Conservation (phyloP, 1,140 invertebrate species). For the Anastrepha ludens region DNA sequence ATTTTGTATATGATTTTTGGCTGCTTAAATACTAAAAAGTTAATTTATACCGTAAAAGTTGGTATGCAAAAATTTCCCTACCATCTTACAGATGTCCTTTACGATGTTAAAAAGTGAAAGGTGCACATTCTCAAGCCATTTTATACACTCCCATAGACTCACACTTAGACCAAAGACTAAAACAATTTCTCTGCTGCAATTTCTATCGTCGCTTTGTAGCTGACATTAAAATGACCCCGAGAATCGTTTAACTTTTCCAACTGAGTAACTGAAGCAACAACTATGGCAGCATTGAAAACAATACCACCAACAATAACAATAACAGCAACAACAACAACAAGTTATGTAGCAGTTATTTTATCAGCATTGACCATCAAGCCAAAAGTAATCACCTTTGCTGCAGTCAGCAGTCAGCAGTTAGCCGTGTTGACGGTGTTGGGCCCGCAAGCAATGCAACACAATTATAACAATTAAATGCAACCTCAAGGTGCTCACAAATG, state of each 20-base stretch:
- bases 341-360: conserved; percentile 9
- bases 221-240: background rate
- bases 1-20: too few species aligned
- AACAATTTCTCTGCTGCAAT: too few species aligned
- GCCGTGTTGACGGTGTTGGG: background rate
- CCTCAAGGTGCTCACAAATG: background rate
- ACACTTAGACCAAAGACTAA: too few species aligned
- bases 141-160: too few species aligned
- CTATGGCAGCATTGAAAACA: background rate
- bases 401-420: background rate
- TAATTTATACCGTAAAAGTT: too few species aligned
- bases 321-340: background rate
- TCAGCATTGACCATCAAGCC: background rate
- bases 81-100: too few species aligned
- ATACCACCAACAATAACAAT: background rate
- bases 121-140: too few species aligned
- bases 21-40: too few species aligned
- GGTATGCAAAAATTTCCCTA: too few species aligned
- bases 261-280: background rate
- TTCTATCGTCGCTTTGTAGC: too few species aligned
- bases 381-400: conserved; percentile 20
- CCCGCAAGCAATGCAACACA: background rate
- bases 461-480: conserved; percentile 13
- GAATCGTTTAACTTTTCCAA: background rate
- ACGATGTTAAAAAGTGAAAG: too few species aligned